Evolutionary conservation across 2,113 vertebrate species (phyloP), one percentile per base, ranked within the genome.

Genomic region (Caranx melampygus): DNA sequence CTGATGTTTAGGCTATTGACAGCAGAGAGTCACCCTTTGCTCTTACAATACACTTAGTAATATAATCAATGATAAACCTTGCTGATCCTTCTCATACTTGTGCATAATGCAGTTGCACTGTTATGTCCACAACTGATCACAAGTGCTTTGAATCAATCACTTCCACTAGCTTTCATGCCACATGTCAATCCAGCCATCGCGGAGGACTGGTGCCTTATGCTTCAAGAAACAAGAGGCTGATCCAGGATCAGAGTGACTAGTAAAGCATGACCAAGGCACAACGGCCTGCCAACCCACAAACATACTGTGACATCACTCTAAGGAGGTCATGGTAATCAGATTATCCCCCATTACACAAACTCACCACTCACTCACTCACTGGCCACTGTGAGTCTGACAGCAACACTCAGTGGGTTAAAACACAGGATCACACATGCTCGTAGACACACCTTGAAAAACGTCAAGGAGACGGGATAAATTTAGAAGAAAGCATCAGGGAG

Each of bases 281-380:
- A 64, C 78, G 88, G 85, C 88, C 91, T 88, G 86, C 84, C 90
- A 87, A 82, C 84, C 82, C 79, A 80, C 88, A 87, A 90, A 90
- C 82, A 84, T 69, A 75, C 65, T 76, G 78, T 91, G 90, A 92
- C 91, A 92, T 92, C 87, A 82, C 82, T 79, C 69, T 88, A 87
- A 92, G 74, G 87, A 90, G 90, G 91, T 88, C 86, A 92, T 33
- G 6, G 63, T 91, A 94, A 93, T 94, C 88, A 94, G 89, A 94
- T 94, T 92, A 93, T 90, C 74, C 70, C 69, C 45, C 7, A 72
- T 84, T 82, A 69, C 68, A 80, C 81, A 72, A 81, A 77, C 60
- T 83, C 79, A 66, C 69, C 65, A 77, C 60, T 83, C 79, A 66
- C 69, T 68, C 49, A 7, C 64, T 61, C 58, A 54, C 45, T 77